Conservation (phyloP, 2,888 invertebrate species). For the Thereva nobilitata region DNA sequence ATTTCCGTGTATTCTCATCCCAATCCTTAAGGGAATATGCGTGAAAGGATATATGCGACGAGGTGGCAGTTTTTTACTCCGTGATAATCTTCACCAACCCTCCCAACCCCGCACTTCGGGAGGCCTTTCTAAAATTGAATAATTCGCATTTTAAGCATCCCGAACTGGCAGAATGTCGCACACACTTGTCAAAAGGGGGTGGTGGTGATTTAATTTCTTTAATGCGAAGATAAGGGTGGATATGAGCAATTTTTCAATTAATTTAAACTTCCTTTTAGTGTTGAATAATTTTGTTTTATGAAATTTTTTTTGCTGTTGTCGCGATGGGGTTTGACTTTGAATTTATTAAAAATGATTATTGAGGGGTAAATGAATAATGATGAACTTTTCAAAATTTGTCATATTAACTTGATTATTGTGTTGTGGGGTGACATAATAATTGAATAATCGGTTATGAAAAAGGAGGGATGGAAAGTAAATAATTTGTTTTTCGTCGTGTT, state of each 20-base stretch:
- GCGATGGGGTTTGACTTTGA: neutral
- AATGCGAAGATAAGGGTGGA: slow-evolving; percentile 23
- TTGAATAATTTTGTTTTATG: slow-evolving; percentile 1
- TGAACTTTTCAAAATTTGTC: too few relatives aligned
- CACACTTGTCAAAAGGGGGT: slow-evolving; percentile 4
- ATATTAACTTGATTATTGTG: too few relatives aligned
- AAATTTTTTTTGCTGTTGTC: neutral
- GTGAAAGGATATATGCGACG: slow-evolving; percentile 4
- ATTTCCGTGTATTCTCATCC: slow-evolving; percentile 20
- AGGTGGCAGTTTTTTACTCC: neutral
- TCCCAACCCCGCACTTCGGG: too few relatives aligned
- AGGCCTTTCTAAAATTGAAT: slow-evolving; percentile 38
- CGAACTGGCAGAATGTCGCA: neutral
- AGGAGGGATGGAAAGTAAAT: too few relatives aligned
- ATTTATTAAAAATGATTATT: too few relatives aligned
- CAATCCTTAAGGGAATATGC: slow-evolving; percentile 13
- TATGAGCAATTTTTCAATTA: slow-evolving; percentile 37
- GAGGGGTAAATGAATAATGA: too few relatives aligned
- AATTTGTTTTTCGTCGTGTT: too few relatives aligned
- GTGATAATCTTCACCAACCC: slow-evolving; percentile 8
- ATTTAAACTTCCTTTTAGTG: slow-evolving; percentile 24
- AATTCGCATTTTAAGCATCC: slow-evolving; percentile 39
- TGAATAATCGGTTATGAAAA: too few relatives aligned
- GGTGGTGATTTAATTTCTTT: slow-evolving; percentile 38
- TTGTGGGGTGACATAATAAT: too few relatives aligned